Base-by-base conservation (phyloP, 2,113 vertebrate genomes). In the Psettodes erumei region DNA sequence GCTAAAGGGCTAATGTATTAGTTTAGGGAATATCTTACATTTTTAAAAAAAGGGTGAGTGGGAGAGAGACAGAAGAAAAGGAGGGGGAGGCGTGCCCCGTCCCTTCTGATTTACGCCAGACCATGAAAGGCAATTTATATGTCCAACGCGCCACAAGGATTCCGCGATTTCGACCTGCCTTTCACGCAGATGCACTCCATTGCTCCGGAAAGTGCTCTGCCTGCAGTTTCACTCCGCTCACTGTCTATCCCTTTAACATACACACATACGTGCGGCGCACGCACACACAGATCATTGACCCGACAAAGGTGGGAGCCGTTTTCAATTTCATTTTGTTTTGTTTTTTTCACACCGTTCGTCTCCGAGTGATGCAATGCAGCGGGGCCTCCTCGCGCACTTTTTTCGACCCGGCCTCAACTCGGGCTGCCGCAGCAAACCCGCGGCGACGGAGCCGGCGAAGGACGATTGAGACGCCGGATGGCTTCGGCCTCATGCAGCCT, bases 21-120 rank as follows among this genome's bases (percentile, higher is more conserved):
- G 48, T 76, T 43, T 6, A 37, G 63, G n/a, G 23, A 13, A 2
- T 63, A 65, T 71, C 23, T 65, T 28, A 70, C n/a, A n/a, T n/a
- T n/a, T n/a, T n/a, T n/a, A 33, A 16, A 54, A 40, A 75, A 64
- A 56, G 16, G 32, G 18, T 42, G 71, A 38, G 55, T 74, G 58
- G 16, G 9, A 71, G 59, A 51, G 45, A 79, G 55, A 60, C 40
- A 54, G 28, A 61, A 50, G 30, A 56, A 35, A 60, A 37, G 72
- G 16, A 40, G 27, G 25, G 56, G 69, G 30, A 51, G 27, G 21
- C 66, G 71, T 59, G 62, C 71, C 43, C 45, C 40, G 75, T 71
- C 48, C 54, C 73, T 21, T 85, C 81, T 87, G 77, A 90, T 88
- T 86, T 82, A 89, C 82, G 83, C 76, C 27, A 62, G 79, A 58